Base-by-base conservation (phyloP, 2,113 vertebrate species). In the Oryzias celebensis region DNA sequence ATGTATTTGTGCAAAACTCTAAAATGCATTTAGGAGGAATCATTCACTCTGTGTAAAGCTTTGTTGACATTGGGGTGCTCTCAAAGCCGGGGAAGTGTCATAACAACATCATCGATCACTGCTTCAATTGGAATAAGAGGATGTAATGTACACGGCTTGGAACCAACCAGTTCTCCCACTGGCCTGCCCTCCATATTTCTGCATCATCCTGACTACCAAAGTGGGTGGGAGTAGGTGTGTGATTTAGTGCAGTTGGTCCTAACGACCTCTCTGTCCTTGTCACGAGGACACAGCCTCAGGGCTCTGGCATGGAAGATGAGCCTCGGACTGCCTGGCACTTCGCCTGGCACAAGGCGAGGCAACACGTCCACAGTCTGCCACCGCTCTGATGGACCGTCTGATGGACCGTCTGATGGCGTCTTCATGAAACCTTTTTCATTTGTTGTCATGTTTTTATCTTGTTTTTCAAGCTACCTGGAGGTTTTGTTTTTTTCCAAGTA, bases 231-330 rank as follows among this genome's bases (percentile, higher is more conserved):
- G 84, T 84, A 83, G 81, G 82, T 77, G 36, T 77, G 79, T 87
- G 86, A 90, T 90, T 90, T 88, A 90, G 85, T 82, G 84, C 75
- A 43, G 70, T 82, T 77, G 75, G 80, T 85, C 86, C 85, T 86
- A 86, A 91, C 80, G 68, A 89, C 90, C 88, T 86, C 85, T 80
- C 83, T 79, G 90, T 90, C 90, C 90, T 91, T 91, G 87, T 71
- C 77, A 81, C 51, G 81, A 86, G 86, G 85, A 86, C 84, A 49
- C 78, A 79, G 84, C 89, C 88, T 88, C 68, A 23, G 86, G 87
- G 86, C 82, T 80, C 85, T 91, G 90, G 90, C 90, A 90, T 78
- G 77, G 86, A 78, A 80, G 78, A 84, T 80, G 83, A 77, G 77
- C 79, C 83, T 84, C 51, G 74, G 85, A 89, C 85, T 73, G 77